These are phyloP conservation scores for Chymomyza caudatula DNA, from an alignment of 2,888 invertebrate genomes.

Conservation along the genomic window DNA sequence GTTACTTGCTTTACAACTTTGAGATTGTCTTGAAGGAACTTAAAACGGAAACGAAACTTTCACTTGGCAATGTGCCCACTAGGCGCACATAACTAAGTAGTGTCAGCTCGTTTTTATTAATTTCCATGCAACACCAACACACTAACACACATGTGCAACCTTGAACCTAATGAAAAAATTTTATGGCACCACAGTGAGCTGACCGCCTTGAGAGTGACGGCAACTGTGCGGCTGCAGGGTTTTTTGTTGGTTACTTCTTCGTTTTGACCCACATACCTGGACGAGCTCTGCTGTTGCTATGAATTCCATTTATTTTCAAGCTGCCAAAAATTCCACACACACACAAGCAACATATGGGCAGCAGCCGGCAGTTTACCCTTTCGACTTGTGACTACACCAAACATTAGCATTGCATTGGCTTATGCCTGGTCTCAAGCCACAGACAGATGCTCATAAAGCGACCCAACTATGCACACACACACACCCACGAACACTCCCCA, in stretches of 20 bases:
- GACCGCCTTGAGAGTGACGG: neutral
- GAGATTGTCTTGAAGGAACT: neutral
- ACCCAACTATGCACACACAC: constrained; percentile 4
- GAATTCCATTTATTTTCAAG: constrained; percentile 73
- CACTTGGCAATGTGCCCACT: neutral
- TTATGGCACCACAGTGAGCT: constrained; percentile 55
- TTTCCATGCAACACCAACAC: constrained; percentile 42
- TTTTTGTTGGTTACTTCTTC: neutral
- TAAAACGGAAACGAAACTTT: neutral
- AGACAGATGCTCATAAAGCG: constrained; percentile 6
- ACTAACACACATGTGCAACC: constrained; percentile 40
- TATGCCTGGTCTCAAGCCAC: neutral
- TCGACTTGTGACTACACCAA: constrained; percentile 45
- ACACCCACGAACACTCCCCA: constrained; percentile 30
- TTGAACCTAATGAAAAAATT: constrained; percentile 71
- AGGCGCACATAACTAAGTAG: neutral
- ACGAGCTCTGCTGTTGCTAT: constrained; percentile 56
- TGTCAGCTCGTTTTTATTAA: constrained; percentile 41
- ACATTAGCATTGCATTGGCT: constrained; percentile 63
- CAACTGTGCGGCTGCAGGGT: neutral
- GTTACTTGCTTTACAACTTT: too few species aligned
- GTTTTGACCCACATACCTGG: constrained; percentile 60
- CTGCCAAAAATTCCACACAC: constrained; percentile 58
- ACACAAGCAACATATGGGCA: constrained; percentile 12
- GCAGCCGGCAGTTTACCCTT: constrained; percentile 62